A percentile compares a stretch with the other conserved stretches of the same genome.
phyloP scores from a whole-genome alignment of 1,140 invertebrate genomes.

The Papilio aristodemus region DNA sequence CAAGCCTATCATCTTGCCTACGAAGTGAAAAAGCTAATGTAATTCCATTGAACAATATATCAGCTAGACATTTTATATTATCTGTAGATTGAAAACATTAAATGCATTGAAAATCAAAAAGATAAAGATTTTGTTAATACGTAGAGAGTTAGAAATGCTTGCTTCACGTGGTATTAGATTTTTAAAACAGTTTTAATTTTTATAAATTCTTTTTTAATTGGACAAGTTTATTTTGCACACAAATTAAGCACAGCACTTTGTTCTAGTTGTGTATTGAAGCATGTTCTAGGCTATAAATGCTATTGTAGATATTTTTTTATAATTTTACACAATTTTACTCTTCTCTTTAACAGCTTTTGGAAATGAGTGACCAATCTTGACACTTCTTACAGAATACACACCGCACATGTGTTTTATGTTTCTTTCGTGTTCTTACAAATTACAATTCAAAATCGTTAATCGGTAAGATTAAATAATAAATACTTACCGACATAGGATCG shows the following conservation, averaged over 20 bases:
- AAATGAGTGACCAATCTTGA: neutral
- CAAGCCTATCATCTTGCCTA: constrained; percentile 98
- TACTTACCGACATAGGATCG: no score
- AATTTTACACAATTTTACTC: constrained; percentile 18
- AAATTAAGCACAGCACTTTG: constrained; percentile 25
- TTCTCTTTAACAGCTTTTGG: constrained; percentile 3
- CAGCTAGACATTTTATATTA: constrained; percentile 63
- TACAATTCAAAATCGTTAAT: neutral
- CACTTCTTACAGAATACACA: neutral
- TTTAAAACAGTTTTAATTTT: neutral
- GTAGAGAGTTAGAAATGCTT: constrained; percentile 37
- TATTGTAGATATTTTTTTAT: constrained; percentile 23
- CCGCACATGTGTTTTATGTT: neutral
- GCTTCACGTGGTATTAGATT: constrained; percentile 27
- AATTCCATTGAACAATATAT: constrained; percentile 82
- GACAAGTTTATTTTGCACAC: constrained; percentile 28
- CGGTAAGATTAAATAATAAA: no score
- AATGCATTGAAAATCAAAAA: constrained; percentile 30
- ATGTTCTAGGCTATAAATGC: constrained; percentile 23
- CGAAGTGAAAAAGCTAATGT: constrained; percentile 99
- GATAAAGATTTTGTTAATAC: constrained; percentile 29
- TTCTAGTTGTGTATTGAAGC: constrained; percentile 17
- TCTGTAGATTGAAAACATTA: constrained; percentile 52
- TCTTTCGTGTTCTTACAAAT: neutral
- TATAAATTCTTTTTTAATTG: neutral